A percentile compares a stretch with the other conserved stretches of the same genome.
Evolutionary conservation across 2,888 invertebrate genomes (phyloP).

Genomic region (Anarsia innoxiella): DNA sequence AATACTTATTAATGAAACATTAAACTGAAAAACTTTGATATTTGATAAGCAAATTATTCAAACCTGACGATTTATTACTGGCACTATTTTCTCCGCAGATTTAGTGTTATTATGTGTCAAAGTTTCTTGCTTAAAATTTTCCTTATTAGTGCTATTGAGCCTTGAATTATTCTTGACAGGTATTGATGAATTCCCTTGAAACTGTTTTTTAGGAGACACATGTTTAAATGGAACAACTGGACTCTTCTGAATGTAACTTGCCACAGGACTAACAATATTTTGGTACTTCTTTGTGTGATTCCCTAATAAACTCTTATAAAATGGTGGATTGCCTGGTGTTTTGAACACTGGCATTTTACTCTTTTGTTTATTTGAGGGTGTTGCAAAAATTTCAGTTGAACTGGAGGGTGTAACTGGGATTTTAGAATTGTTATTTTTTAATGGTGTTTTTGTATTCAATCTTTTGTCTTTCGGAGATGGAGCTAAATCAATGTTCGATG

Average conservation of each 20-base stretch:
- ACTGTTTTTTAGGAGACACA: constrained; percentile 44
- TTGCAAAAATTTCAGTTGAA: constrained; percentile 14
- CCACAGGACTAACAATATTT: constrained; percentile 54
- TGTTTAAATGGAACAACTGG: constrained; percentile 46
- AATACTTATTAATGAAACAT: neutral
- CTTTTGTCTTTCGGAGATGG: neutral
- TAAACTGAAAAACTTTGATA: too few species aligned
- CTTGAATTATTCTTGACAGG: constrained; percentile 46
- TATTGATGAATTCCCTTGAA: constrained; percentile 39
- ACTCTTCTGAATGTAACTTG: constrained; percentile 50
- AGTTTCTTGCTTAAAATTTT: neutral
- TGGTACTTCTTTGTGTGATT: constrained; percentile 32
- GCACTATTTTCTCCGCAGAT: too few species aligned
- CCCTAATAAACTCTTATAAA: constrained; percentile 29
- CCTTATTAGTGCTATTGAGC: too few species aligned
- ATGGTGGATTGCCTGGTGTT: constrained; percentile 35
- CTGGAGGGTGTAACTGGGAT: neutral
- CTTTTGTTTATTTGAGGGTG: constrained; percentile 21
- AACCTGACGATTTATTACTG: too few species aligned
- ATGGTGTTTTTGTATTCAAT: constrained; percentile 3
- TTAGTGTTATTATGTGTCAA: neutral
- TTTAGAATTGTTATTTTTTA: constrained; percentile 1
- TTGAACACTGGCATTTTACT: constrained; percentile 29
- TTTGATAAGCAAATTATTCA: too few species aligned
- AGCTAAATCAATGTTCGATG: neutral